Conservation (phyloP, 2,113 vertebrate species). For the Ciconia boyciana region DNA sequence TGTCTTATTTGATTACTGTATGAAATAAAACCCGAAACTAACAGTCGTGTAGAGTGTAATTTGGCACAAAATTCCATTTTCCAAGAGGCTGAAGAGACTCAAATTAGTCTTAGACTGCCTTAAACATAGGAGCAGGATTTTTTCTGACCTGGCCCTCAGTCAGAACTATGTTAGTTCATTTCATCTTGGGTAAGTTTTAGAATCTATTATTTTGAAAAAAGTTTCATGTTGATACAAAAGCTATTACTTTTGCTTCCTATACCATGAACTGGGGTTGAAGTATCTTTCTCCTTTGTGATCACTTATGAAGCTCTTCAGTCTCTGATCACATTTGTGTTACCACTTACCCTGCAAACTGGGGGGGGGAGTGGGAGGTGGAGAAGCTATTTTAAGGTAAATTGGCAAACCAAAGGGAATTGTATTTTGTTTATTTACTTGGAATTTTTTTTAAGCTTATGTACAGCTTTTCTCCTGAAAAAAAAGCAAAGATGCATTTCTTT, state of each 20-base stretch:
- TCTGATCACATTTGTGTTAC: background rate
- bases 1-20: background rate
- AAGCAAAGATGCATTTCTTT: background rate
- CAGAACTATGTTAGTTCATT: background rate
- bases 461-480: background rate
- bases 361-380: background rate
- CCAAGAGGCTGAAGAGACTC: background rate
- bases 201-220: background rate
- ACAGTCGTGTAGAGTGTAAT: background rate
- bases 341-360: background rate
- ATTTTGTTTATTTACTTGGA: background rate
- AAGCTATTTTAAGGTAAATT: background rate
- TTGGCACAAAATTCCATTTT: background rate
- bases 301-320: background rate
- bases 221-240: background rate
- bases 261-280: background rate
- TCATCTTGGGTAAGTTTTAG: background rate
- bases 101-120: background rate
- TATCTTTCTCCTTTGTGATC: background rate
- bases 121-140: background rate
- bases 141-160: background rate
- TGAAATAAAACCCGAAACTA: background rate
- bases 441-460: background rate
- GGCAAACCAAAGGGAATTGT: background rate
- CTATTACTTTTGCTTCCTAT: background rate